Conservation (phyloP, 2,797 vertebrate genomes). For the Sebastes variabilis region DNA sequence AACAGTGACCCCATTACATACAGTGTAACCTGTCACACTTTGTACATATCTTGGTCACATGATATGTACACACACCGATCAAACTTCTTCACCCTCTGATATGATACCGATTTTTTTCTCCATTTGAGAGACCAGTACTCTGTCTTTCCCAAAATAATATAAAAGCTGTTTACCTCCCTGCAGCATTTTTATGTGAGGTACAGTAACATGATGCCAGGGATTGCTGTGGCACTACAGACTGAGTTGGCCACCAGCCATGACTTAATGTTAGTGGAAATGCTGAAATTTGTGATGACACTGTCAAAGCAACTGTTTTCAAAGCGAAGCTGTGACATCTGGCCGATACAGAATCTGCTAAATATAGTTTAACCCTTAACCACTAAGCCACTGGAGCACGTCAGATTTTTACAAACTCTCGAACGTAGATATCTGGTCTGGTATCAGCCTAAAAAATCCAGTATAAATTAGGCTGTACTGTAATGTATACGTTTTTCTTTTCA, state of each 20-base stretch:
- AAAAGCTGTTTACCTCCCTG: background rate
- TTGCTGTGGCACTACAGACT: background rate
- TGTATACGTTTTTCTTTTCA: too few species aligned
- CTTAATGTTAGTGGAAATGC: background rate
- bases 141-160: background rate
- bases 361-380: background rate
- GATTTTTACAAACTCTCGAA: background rate
- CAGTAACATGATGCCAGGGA: background rate
- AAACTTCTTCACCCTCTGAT: background rate
- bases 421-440: background rate
- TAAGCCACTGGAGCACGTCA: background rate
- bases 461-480: background rate
- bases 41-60: background rate
- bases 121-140: background rate
- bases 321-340: background rate
- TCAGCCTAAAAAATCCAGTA: background rate
- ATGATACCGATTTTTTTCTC: background rate
- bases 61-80: background rate
- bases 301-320: background rate
- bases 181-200: background rate
- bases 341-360: background rate
- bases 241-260: background rate
- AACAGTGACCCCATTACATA: background rate
- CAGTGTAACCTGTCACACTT: background rate
- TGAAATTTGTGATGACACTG: background rate